Percentiles rank a stretch among this genome's conserved stretches.
Conservation (phyloP, 2,113 vertebrate genomes). For the Cervus canadensis region DNA sequence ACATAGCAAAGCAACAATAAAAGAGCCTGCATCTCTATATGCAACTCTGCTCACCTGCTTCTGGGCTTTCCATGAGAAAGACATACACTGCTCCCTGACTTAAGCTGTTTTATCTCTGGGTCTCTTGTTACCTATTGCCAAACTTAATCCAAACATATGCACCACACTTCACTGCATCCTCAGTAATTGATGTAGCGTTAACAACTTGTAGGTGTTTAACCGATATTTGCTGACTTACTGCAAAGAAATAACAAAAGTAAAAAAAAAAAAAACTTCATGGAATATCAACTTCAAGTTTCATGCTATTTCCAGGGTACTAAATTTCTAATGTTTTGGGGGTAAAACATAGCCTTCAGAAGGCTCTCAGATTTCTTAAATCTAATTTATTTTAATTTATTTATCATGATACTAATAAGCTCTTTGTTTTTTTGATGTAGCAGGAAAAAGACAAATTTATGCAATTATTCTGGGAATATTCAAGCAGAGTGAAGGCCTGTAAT, state of each 20-base stretch:
- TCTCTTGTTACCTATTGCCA: not conserved
- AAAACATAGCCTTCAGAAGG: not conserved
- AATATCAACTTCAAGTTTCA: not conserved
- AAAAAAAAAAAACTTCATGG: not conserved
- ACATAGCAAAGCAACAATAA: not conserved
- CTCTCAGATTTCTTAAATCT: not conserved
- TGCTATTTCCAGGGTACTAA: not conserved
- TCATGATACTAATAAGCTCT: constrained; percentile 9
- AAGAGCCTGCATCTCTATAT: not conserved
- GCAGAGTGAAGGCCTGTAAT: constrained; percentile 7
- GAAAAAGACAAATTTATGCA: constrained; percentile 34
- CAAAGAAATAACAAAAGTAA: not conserved
- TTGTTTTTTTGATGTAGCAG: not conserved
- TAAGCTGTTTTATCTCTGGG: not conserved
- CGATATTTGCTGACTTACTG: not conserved
- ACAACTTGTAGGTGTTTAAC: not conserved
- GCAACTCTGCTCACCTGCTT: not conserved
- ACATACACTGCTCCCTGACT: not conserved
- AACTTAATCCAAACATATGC: not conserved
- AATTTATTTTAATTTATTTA: constrained; percentile 21
- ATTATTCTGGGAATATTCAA: constrained; percentile 35
- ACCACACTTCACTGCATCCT: not conserved
- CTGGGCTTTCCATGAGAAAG: not conserved
- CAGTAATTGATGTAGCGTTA: not conserved
- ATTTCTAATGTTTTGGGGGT: not conserved